phyloP scores from a whole-genome alignment of 37 sponge, comb jelly and placozoan species.

The Beroe forskalii region DNA sequence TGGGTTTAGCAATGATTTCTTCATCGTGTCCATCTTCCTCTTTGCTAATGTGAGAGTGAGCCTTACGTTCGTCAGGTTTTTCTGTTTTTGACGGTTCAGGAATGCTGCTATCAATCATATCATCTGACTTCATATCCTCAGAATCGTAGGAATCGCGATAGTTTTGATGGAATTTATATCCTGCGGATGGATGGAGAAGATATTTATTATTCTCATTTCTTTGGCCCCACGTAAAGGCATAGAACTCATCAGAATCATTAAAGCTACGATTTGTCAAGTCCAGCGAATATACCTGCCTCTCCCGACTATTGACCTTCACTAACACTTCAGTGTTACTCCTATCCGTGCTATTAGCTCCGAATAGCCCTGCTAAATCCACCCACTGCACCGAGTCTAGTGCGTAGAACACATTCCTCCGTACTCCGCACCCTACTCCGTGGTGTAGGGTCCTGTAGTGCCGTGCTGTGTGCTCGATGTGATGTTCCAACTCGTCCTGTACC shows the following conservation, averaged over 20 bases:
- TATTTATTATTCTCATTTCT: background rate
- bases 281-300: background rate
- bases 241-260: background rate
- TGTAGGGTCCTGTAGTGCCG: background rate
- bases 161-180: too few species aligned
- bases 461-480: background rate
- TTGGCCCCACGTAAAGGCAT: background rate
- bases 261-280: background rate
- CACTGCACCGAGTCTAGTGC: background rate
- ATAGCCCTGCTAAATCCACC: background rate
- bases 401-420: background rate
- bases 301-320: background rate
- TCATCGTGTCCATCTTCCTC: too few species aligned
- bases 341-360: background rate
- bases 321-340: background rate
- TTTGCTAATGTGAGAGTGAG: background rate
- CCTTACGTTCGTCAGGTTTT: background rate
- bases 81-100: too few species aligned
- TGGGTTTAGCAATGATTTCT: too few species aligned
- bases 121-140: too few species aligned
- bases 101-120: too few species aligned
- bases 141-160: background rate
- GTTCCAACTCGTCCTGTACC: background rate
- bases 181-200: background rate
- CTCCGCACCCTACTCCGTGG: background rate